Evolutionary conservation across 1,140 invertebrate species (phyloP), one percentile per base, ranked within the genome.

Genomic region (Aethina tumida): DNA sequence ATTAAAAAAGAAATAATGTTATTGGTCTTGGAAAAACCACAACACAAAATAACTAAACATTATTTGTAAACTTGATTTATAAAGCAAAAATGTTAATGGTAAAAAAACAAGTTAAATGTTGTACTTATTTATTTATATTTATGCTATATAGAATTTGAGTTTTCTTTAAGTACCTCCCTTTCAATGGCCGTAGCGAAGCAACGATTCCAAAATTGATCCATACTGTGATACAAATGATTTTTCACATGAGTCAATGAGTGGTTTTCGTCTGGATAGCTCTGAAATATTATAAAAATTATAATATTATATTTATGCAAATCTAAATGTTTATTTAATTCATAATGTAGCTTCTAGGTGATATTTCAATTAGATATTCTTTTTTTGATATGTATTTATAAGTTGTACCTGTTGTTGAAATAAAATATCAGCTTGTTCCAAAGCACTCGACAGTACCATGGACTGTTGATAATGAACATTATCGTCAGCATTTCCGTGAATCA

Each of bases 381-480:
- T n/a, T n/a, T n/a, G n/a, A n/a, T n/a, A 29, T 12, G 12, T 29
- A 28, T 34, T 43, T 52, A 21, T 5, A 29, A 7, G 27, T 5
- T 53, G 52, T 67, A 93, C 89, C 79, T 90, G 85, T 58, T 88
- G 80, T 47, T 81, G 71, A 56, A 93, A 95, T 8, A 82, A 66
- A 46, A 95, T 84, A 52, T 91, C 79, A 10, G 74, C 72, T 31
- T 74, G 63, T 51, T 87, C 84, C 16, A 96, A 65, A 21, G 79
- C 76, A 56, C 79, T 82, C 15, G 86, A 77, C 4, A 95, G 69
- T 49, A 90, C 73, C 63, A 92, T 79, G 0, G 88, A 85, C 53
- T 97, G 86, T 60, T 95, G 91, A 60, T 91, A 94, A 62, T 96
- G 91, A 8, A 96, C 90, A 62, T 94, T 93, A 57, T 96, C 92